Base-by-base conservation (phyloP, 2,888 invertebrate species). In the Odontomyia ornata region DNA sequence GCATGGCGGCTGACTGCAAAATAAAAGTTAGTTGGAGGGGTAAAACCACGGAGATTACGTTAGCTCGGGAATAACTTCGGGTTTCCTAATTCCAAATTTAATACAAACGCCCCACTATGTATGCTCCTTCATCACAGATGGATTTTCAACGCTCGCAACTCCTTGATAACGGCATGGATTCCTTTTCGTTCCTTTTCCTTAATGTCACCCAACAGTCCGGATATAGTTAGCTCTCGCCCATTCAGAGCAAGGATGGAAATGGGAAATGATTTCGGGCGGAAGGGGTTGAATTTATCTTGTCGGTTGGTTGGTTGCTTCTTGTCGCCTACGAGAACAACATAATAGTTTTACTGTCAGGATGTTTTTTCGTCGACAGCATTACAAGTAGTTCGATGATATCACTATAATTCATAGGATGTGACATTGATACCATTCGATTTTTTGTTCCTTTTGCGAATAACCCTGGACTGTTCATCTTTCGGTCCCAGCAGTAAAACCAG, bases 41-140 rank as follows among this genome's bases (percentile, higher is more conserved):
- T 65, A n/a, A 36, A 36, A 11, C 27, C 46, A 52, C 52, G 2
- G n/a, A 21, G 30, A 25, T 28, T 28, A 64, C 28, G 28, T 28
- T 15, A 23, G 27, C 11, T 30, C 23, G 46, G 43, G 36, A 43
- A 30, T 57, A 36, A 73, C 21, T 36, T 28, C 27, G 36, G 28
- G 43, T 15, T 36, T 36, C n/a, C 60, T 60, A 57, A 57, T 60
- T 73, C 23, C 57, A 60, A 30, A 56, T 30, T n/a, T n/a, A n/a
- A n/a, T n/a, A n/a, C n/a, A n/a, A n/a, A n/a, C n/a, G 5, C 36
- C 9, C 36, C 36, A 36, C 9, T 36, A 36, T 9, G 9, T 36
- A n/a, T 36, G 36, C 46, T 69, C 47, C 69, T 69, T 30, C 36
- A 18, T 65, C 30, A 65, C 30, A 21, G 60, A 18, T 23, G 18